Conservation (phyloP, 64 coral and sea anemone species). For the Dendronephthya gigantea region DNA sequence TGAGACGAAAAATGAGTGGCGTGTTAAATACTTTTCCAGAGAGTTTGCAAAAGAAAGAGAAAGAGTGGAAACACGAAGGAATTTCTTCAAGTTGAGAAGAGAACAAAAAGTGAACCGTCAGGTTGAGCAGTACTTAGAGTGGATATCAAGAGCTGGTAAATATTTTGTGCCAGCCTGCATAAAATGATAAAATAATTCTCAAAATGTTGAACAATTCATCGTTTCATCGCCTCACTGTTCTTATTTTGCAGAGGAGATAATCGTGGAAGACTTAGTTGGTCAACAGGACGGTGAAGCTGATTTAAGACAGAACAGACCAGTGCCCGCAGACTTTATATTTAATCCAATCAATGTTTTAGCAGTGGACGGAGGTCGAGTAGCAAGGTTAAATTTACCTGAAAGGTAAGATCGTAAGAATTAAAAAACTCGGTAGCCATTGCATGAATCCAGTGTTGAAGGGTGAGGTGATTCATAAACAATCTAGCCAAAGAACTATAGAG, state of each 20-base stretch:
- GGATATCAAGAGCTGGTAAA: constrained; percentile 89
- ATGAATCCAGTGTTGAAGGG: too few relatives aligned
- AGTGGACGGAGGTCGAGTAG: neutral
- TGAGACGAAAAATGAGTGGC: too few relatives aligned
- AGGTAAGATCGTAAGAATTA: neutral
- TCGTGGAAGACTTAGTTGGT: neutral
- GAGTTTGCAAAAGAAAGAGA: constrained; percentile 99
- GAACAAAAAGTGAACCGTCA: constrained; percentile 74
- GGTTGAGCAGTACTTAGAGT: constrained; percentile 70
- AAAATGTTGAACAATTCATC: neutral
- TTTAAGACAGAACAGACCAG: neutral
- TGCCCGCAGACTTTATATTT: neutral
- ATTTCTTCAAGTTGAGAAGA: constrained; percentile 89
- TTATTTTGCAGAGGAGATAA: neutral
- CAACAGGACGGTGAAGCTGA: neutral
- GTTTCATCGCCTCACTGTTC: neutral
- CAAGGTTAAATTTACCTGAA: neutral
- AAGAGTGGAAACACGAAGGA: constrained; percentile 76
- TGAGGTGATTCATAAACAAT: too few relatives aligned
- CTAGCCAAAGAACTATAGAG: too few relatives aligned
- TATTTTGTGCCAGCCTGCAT: neutral
- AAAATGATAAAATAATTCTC: too few relatives aligned
- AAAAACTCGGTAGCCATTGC: too few relatives aligned
- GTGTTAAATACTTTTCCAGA: constrained; percentile 2
- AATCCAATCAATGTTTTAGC: neutral